Percentiles rank a stretch among this genome's conserved stretches.
phyloP scores from a whole-genome alignment of 2,888 invertebrate species.

The Drosophila villosipedis region DNA sequence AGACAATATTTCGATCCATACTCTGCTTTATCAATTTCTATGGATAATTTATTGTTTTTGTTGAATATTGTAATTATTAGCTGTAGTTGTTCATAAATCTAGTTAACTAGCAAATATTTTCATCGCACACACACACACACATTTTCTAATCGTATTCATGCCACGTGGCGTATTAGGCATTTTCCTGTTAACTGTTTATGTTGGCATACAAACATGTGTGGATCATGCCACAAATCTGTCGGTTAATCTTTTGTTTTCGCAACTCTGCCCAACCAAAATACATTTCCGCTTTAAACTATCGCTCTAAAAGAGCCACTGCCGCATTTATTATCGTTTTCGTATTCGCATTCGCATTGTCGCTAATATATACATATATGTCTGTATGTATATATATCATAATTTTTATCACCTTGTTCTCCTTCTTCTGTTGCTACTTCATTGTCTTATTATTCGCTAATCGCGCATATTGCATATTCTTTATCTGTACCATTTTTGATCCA shows the following conservation, averaged over 20 bases:
- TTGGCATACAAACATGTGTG: background rate
- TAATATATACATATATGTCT: background rate
- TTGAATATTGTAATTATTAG: background rate
- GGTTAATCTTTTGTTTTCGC: conserved; percentile 38
- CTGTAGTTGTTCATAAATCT: background rate
- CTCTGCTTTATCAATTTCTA: background rate
- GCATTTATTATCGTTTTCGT: conserved; percentile 29
- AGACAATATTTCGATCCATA: background rate
- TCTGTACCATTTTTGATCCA: conserved; percentile 46
- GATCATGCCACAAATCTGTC: conserved; percentile 3
- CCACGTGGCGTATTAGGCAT: background rate
- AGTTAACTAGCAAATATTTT: background rate
- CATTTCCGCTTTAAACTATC: conserved; percentile 48
- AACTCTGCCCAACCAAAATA: conserved; percentile 5
- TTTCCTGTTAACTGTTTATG: background rate
- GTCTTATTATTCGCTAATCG: conserved; percentile 17
- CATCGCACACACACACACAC: background rate
- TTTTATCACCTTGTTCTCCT: conserved; percentile 1
- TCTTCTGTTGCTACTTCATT: conserved; percentile 1
- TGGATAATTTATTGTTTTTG: too few species aligned
- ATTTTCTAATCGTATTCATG: background rate
- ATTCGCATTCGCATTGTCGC: conserved; percentile 18
- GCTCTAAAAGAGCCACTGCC: conserved; percentile 1
- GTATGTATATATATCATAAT: conserved; percentile 10
- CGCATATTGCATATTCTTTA: conserved; percentile 38